Percentiles rank a stretch among this genome's conserved stretches.
Conservation (phyloP, 2,888 invertebrate genomes). For the Sarcophaga rosellei region DNA sequence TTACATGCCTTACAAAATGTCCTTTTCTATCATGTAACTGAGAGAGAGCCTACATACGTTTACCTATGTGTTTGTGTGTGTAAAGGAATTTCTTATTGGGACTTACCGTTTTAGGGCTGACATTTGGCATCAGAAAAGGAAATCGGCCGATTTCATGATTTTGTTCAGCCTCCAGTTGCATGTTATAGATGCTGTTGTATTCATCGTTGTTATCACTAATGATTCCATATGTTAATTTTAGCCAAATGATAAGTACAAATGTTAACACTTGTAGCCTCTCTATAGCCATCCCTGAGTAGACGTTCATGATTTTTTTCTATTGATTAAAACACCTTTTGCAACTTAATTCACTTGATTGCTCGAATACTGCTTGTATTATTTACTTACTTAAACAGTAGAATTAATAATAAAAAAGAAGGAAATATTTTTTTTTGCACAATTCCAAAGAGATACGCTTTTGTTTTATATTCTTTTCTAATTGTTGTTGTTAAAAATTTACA, state of each 20-base stretch:
- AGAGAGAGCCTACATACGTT: neutral
- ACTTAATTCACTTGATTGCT: neutral
- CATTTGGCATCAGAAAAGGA: constrained; percentile 91
- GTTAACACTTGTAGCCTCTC: constrained; percentile 65
- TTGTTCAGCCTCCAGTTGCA: constrained; percentile 51
- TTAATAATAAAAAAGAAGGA: constrained; percentile 10
- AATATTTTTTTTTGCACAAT: constrained; percentile 15
- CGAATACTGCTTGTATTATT: neutral
- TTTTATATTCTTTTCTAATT: constrained; percentile 1
- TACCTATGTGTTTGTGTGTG: neutral
- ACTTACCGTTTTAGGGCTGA: constrained; percentile 88
- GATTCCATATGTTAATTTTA: constrained; percentile 65
- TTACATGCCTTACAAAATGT: neutral
- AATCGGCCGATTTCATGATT: constrained; percentile 81
- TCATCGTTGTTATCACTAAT: constrained; percentile 40
- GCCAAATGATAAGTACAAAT: constrained; percentile 51
- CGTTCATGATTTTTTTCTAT: constrained; percentile 35
- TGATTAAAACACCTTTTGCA: constrained; percentile 48
- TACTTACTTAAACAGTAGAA: constrained; percentile 7
- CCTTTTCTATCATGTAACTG: neutral
- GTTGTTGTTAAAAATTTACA: constrained; percentile 42
- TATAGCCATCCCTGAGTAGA: constrained; percentile 63
- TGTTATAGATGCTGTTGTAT: constrained; percentile 56
- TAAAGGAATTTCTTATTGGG: neutral
- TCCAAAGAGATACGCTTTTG: neutral